Conservation (phyloP, 1,140 invertebrate species). For the Laupala kohalensis region DNA sequence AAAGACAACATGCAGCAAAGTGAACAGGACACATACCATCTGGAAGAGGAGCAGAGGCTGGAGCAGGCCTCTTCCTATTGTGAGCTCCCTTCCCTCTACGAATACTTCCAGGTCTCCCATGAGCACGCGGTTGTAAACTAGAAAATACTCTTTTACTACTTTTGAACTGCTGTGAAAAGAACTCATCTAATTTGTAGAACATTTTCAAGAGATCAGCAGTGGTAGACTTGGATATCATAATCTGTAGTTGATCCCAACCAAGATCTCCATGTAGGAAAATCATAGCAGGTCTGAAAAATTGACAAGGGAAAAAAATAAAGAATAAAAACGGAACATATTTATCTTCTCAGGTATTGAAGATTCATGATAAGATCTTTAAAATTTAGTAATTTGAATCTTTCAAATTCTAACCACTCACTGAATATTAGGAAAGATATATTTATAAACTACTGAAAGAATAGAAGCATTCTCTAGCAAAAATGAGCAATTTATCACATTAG, state of each 20-base stretch:
- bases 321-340: no score
- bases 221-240: constrained; percentile 92
- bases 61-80: background rate
- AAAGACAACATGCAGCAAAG: background rate
- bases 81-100: background rate
- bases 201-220: constrained; percentile 93
- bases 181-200: constrained; percentile 91
- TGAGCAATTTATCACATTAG: no score
- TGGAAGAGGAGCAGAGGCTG: background rate
- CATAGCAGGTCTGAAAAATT: constrained; percentile 56
- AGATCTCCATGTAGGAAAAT: constrained; percentile 89
- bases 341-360: no score
- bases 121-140: constrained; percentile 45
- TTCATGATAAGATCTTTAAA: no score
- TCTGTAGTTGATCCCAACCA: constrained; percentile 87
- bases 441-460: no score
- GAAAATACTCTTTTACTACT: constrained; percentile 83
- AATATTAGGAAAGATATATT: no score
- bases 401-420: no score
- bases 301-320: background rate
- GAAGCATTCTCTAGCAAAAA: no score
- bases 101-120: background rate
- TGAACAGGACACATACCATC: background rate
- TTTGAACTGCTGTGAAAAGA: constrained; percentile 90
- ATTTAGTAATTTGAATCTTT: no score